These are phyloP conservation scores for Passer montanus DNA, from an alignment of 2,113 vertebrate species.

Conservation along the genomic window DNA sequence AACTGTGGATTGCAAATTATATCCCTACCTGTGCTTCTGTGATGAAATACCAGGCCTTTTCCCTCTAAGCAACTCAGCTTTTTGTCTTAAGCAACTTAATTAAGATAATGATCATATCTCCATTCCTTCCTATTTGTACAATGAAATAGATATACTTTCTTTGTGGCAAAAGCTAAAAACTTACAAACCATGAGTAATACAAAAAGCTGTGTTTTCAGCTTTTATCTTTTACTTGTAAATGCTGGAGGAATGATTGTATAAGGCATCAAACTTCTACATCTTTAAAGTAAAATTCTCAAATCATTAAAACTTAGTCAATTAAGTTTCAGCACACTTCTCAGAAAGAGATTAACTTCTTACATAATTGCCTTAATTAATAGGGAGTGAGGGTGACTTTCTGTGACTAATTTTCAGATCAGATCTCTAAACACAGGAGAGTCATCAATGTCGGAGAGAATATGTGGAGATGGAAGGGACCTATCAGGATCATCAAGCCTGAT, in stretches of 20 bases:
- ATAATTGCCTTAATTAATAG: conserved; percentile 37
- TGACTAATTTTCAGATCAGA: conserved; percentile 46
- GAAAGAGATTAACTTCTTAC: conserved; percentile 2
- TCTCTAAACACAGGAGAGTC: not conserved
- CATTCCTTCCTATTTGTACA: not conserved
- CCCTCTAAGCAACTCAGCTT: conserved; percentile 4
- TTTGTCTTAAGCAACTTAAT: conserved; percentile 28
- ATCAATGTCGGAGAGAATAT: not conserved
- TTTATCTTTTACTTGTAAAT: not conserved
- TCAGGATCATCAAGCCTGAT: not conserved
- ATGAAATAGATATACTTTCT: not conserved
- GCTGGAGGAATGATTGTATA: not conserved
- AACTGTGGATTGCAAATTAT: conserved; percentile 33
- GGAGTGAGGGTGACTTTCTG: conserved; percentile 17
- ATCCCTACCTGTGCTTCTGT: conserved; percentile 7
- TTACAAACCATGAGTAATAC: not conserved
- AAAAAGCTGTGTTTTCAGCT: not conserved
- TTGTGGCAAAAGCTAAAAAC: not conserved
- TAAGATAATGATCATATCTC: conserved; percentile 27
- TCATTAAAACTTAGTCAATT: not conserved
- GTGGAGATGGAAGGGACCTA: not conserved
- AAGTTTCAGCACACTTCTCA: not conserved
- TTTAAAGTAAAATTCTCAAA: conserved; percentile 5
- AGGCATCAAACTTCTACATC: not conserved
- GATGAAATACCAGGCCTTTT: conserved; percentile 17